Base-by-base conservation (phyloP, 2,797 vertebrate species). In the Gambelia wislizenii region DNA sequence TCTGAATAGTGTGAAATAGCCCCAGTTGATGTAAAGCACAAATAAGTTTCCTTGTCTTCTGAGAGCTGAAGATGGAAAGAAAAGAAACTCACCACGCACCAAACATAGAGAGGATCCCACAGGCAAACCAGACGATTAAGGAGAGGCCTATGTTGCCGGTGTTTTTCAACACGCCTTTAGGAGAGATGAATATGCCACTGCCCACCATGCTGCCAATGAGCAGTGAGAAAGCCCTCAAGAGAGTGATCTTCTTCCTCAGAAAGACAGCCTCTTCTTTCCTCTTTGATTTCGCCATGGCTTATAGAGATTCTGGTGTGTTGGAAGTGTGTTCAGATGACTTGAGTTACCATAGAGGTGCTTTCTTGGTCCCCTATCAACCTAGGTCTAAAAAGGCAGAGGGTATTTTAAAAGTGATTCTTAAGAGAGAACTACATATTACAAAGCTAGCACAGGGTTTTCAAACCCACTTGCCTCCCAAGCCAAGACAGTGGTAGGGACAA, bases 181-280 rank as follows among this genome's bases (percentile, higher is more conserved):
- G 98, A 13, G 98, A 98, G 74, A 98, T 98, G 56, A 98, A 98
- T 96, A 98, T 98, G 81, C 98, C 98, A 0, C 98, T 98, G 94
- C 98, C 98, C 92, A 98, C 97, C 96, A 98, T 97, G 2, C 97
- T 97, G 79, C 98, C 98, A 0, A 98, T 96, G 91, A 98, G 96
- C 54, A 98, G 96, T 0, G 96, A 98, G 89, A 97, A 94, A 12
- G 98, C 98, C 0, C 98, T 91, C 93, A 98, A 91, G 91, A 98
- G 94, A 81, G 97, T 96, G 27, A 98, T 98, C 89, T 97, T 96
- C 69, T 97, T 97, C 91, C 96, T 96, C 47, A 98, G 96, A 87
- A 97, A 97, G 85, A 98, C 94, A 6, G 83, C 92, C 1, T 95
- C 94, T 22, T 92, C 87, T 72, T 94, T 76, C 83, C 94, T 94